Percentiles rank a stretch among this genome's conserved stretches.
Conservation (phyloP, 2,113 vertebrate species). For the Beaufortia kweichowensis region DNA sequence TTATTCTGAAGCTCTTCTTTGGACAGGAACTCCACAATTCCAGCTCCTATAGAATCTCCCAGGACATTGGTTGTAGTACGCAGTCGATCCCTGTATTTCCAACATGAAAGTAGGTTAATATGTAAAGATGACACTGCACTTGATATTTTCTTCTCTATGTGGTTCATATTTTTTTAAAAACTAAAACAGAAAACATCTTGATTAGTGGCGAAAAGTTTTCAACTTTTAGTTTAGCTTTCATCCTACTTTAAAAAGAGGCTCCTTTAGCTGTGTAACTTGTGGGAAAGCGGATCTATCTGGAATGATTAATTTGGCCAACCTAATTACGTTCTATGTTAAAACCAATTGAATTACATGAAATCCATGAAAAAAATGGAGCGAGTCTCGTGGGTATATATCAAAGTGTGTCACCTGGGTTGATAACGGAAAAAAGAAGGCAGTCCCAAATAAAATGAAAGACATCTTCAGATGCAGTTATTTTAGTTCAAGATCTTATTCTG, state of each 20-base stretch:
- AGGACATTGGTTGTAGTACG: conserved; percentile 95
- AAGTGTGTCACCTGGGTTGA: conserved; percentile 74
- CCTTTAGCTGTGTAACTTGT: conserved; percentile 69
- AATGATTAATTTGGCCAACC: conserved; percentile 78
- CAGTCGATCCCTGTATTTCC: conserved; percentile 83
- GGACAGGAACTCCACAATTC: conserved; percentile 93
- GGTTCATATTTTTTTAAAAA: too few species aligned
- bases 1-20: conserved; percentile 85
- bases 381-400: conserved; percentile 62
- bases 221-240: conserved; percentile 49
- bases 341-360: conserved; percentile 69
- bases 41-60: conserved; percentile 93
- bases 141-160: too few species aligned
- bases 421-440: conserved; percentile 52
- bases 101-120: background rate
- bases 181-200: background rate
- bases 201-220: conserved; percentile 17
- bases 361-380: conserved; percentile 69
- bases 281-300: conserved; percentile 73
- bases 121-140: background rate
- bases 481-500: background rate
- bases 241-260: conserved; percentile 63
- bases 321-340: conserved; percentile 83
- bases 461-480: background rate
- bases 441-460: conserved; percentile 22